These are phyloP conservation scores for Eupithecia abbreviata DNA, from an alignment of 2,888 invertebrate species.

Conservation along the genomic window DNA sequence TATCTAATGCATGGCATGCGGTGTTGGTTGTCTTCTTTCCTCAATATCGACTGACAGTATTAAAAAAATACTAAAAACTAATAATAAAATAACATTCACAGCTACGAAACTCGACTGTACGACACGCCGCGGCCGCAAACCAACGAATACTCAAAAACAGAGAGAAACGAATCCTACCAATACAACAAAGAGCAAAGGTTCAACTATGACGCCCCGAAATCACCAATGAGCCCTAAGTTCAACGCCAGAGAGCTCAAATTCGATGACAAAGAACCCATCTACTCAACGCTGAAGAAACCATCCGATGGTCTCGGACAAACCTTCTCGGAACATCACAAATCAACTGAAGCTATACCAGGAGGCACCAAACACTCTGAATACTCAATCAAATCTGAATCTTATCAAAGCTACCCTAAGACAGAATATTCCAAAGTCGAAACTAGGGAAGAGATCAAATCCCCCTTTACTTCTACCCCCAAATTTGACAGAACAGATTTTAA, in stretches of 20 bases:
- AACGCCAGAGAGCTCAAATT: constrained; percentile 79
- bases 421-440: constrained; percentile 68
- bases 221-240: constrained; percentile 78
- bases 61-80: constrained; percentile 42
- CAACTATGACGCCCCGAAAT: constrained; percentile 70
- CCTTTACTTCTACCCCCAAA: constrained; percentile 75
- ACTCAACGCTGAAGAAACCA: constrained; percentile 71
- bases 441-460: constrained; percentile 70
- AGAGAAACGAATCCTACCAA: constrained; percentile 65
- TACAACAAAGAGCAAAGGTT: constrained; percentile 65
- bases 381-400: constrained; percentile 73
- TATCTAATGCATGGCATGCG: constrained; percentile 43
- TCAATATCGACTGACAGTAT: constrained; percentile 15
- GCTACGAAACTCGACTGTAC: constrained; percentile 83
- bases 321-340: constrained; percentile 74
- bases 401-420: constrained; percentile 72
- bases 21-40: constrained; percentile 38
- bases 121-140: constrained; percentile 76
- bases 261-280: constrained; percentile 75
- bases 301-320: constrained; percentile 75
- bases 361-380: constrained; percentile 75
- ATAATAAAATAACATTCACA: constrained; percentile 63
- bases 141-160: constrained; percentile 66
- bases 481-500: constrained; percentile 60
- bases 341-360: constrained; percentile 75